phyloP scores from a whole-genome alignment of 2,113 vertebrate species.

The Heptranchias perlo region DNA sequence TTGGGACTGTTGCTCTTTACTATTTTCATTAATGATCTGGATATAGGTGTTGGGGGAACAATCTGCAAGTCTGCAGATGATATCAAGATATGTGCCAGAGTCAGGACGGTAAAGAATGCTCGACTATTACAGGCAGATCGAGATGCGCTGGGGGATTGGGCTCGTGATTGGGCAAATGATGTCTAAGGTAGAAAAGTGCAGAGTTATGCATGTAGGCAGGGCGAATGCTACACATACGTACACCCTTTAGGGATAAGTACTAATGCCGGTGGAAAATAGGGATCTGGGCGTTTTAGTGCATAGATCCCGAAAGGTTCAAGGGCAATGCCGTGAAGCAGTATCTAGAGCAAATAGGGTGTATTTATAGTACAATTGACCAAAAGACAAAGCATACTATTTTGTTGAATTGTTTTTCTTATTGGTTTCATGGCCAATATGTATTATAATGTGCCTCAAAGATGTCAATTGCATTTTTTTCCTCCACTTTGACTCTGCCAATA shows the following conservation, averaged over 20 bases:
- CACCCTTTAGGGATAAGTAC: neutral
- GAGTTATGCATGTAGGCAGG: neutral
- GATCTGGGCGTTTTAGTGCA: neutral
- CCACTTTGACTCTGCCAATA: neutral
- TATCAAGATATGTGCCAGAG: too few relatives aligned
- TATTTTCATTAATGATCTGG: too few relatives aligned
- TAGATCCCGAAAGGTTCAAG: neutral
- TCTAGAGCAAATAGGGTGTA: too few relatives aligned
- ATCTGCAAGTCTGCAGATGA: too few relatives aligned
- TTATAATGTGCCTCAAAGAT: neutral
- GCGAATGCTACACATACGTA: neutral
- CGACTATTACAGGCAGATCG: too few relatives aligned
- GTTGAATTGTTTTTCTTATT: neutral
- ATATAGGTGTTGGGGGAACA: too few relatives aligned
- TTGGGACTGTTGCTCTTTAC: too few relatives aligned
- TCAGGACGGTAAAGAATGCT: too few relatives aligned
- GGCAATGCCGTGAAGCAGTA: neutral
- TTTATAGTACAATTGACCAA: neutral
- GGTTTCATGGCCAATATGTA: neutral
- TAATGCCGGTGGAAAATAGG: neutral
- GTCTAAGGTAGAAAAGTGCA: neutral
- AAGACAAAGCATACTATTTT: neutral
- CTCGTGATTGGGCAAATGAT: neutral
- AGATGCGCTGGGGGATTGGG: too few relatives aligned
- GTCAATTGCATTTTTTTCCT: neutral